These are phyloP conservation scores for Syrphus vitripennis DNA, from an alignment of 2,888 invertebrate genomes.

Conservation along the genomic window DNA sequence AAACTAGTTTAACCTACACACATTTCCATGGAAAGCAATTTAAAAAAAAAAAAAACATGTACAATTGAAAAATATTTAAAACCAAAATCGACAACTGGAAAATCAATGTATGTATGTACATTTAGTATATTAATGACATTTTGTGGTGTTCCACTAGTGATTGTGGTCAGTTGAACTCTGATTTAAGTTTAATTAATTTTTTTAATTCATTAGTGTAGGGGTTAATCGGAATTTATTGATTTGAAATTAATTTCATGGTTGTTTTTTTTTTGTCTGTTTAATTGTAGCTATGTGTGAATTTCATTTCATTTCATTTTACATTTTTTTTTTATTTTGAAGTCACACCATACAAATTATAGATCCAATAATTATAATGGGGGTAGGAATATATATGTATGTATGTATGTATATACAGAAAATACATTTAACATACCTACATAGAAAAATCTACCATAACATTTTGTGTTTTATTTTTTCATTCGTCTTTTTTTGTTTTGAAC, in stretches of 20 bases:
- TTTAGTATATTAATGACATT: background rate
- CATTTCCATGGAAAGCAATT: background rate
- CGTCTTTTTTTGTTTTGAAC: background rate
- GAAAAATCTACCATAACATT: background rate
- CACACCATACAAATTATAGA: too few species aligned
- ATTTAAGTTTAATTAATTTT: slow-evolving; percentile 11
- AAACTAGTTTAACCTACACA: background rate
- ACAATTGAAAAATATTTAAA: background rate
- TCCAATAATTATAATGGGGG: slow-evolving; percentile 11
- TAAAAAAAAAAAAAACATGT: background rate
- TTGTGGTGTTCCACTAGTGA: slow-evolving; percentile 9
- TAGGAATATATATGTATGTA: background rate
- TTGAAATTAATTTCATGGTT: slow-evolving; percentile 8
- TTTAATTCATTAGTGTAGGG: background rate
- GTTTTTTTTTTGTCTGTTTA: background rate
- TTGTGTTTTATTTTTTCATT: background rate
- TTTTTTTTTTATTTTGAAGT: background rate
- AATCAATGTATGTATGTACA: background rate
- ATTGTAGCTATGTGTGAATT: background rate
- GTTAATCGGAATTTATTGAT: slow-evolving; percentile 1
- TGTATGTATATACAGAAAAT: too few species aligned
- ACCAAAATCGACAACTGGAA: background rate
- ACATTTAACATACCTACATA: background rate
- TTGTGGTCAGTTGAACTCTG: slow-evolving; percentile 23
- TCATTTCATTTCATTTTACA: background rate